These are phyloP conservation scores for Furcifer pardalis DNA, from an alignment of 2,797 vertebrate genomes.

Conservation along the genomic window DNA sequence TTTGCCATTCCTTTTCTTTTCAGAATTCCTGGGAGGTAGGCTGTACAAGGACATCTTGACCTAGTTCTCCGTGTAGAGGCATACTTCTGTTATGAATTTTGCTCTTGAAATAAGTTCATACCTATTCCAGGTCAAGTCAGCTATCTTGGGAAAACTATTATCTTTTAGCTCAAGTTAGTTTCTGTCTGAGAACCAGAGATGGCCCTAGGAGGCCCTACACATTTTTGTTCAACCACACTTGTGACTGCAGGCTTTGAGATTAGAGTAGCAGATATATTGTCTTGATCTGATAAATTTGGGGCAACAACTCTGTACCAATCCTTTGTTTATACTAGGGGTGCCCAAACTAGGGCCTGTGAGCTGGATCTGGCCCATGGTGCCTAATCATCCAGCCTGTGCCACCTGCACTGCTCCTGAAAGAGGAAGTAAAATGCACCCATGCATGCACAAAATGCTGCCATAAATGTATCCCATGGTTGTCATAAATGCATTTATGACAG, in stretches of 20 bases:
- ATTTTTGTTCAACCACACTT: not conserved
- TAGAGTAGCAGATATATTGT: not conserved
- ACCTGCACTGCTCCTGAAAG: too few relatives aligned
- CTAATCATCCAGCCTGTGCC: too few relatives aligned
- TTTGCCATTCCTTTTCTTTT: constrained; percentile 29
- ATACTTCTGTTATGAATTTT: not conserved
- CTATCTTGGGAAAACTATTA: not conserved
- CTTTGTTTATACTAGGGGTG: not conserved
- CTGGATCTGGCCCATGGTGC: too few relatives aligned
- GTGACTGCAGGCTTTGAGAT: not conserved
- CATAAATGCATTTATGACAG: too few relatives aligned
- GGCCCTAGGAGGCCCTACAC: too few relatives aligned
- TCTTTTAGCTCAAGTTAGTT: not conserved
- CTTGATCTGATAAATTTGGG: not conserved
- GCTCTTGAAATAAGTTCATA: not conserved
- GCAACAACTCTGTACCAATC: not conserved
- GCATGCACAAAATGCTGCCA: too few relatives aligned
- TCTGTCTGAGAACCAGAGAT: too few relatives aligned
- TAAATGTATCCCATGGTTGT: too few relatives aligned
- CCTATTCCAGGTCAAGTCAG: not conserved
- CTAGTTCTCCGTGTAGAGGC: constrained; percentile 32
- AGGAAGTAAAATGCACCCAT: too few relatives aligned
- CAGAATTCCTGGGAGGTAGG: constrained; percentile 16
- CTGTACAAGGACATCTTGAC: constrained; percentile 26
- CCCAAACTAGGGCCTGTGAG: too few relatives aligned